A percentile compares a stretch with the other conserved stretches of the same genome.
Conservation (phyloP, 2,113 vertebrate genomes). For the Ceyx melanurus region DNA sequence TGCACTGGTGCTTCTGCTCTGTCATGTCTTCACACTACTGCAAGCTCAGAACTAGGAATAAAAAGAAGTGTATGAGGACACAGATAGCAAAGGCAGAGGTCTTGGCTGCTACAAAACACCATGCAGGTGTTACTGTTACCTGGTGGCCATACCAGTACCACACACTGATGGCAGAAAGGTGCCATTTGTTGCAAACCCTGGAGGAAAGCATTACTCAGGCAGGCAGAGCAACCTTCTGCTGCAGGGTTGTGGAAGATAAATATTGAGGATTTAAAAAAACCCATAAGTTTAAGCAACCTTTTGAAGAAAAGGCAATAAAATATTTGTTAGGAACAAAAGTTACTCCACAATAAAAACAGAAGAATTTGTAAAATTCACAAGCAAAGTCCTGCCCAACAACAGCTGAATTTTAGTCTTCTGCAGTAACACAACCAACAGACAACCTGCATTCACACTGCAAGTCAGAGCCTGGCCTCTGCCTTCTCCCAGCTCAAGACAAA, state of each 20-base stretch:
- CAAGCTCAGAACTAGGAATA: not conserved
- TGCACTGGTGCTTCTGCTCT: not conserved
- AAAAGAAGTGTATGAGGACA: not conserved
- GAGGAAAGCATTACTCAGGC: not conserved
- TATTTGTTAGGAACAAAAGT: not conserved
- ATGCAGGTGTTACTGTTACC: not conserved
- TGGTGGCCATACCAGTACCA: not conserved
- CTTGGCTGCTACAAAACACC: not conserved
- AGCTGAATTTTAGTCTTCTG: not conserved
- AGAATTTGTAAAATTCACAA: not conserved
- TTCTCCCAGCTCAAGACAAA: not conserved
- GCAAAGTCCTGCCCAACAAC: not conserved
- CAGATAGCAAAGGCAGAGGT: not conserved
- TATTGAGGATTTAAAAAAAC: not conserved
- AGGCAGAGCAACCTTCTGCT: not conserved
- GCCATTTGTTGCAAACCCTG: not conserved
- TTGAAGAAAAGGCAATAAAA: not conserved
- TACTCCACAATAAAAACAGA: not conserved
- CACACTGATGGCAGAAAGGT: not conserved
- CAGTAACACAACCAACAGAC: no score
- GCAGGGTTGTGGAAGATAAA: not conserved
- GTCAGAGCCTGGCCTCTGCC: not conserved
- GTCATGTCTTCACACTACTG: not conserved
- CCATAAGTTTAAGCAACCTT: not conserved
- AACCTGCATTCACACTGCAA: not conserved